A percentile compares a stretch with the other conserved stretches of the same genome.
Conservation (phyloP, 2,797 vertebrate species). For the Cynodonichthys magdalenae region DNA sequence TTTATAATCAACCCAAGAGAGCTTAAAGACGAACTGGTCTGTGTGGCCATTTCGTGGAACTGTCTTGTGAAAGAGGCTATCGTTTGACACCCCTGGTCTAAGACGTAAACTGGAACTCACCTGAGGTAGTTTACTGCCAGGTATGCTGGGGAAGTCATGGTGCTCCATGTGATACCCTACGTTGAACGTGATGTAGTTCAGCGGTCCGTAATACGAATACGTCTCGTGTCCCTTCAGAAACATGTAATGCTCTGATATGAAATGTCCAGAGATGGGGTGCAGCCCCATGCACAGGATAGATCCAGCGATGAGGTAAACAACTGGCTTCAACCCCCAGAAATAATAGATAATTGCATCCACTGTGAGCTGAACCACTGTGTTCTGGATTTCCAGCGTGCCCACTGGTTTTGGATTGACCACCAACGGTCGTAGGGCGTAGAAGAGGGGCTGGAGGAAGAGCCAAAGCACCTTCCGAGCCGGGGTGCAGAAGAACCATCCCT, state of each 20-base stretch:
- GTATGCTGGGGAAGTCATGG: constrained; percentile 98
- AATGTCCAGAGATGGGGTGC: constrained; percentile 97
- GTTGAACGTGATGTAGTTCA: constrained; percentile 96
- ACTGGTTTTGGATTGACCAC: constrained; percentile 92
- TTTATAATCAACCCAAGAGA: too few species aligned
- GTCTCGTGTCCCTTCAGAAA: constrained; percentile 96
- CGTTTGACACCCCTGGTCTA: background rate
- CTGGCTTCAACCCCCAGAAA: constrained; percentile 90
- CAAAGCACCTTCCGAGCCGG: constrained; percentile 92
- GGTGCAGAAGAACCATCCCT: constrained; percentile 96
- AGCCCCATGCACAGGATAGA: constrained; percentile 91
- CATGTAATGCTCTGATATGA: constrained; percentile 98
- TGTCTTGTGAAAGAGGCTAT: too few species aligned
- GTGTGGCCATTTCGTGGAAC: too few species aligned
- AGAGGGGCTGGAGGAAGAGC: constrained; percentile 91
- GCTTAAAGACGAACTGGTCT: too few species aligned
- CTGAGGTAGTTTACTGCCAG: constrained; percentile 91
- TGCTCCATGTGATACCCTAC: constrained; percentile 98
- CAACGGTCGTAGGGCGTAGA: constrained; percentile 90
- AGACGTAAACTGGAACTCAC: constrained; percentile 68
- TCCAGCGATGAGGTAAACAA: constrained; percentile 92
- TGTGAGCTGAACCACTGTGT: constrained; percentile 84
- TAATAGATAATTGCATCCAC: constrained; percentile 82
- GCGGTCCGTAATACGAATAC: constrained; percentile 94
- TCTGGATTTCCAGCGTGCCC: constrained; percentile 88